Base-by-base conservation (phyloP, 2,888 invertebrate species). In the Metacarcinus magister region DNA sequence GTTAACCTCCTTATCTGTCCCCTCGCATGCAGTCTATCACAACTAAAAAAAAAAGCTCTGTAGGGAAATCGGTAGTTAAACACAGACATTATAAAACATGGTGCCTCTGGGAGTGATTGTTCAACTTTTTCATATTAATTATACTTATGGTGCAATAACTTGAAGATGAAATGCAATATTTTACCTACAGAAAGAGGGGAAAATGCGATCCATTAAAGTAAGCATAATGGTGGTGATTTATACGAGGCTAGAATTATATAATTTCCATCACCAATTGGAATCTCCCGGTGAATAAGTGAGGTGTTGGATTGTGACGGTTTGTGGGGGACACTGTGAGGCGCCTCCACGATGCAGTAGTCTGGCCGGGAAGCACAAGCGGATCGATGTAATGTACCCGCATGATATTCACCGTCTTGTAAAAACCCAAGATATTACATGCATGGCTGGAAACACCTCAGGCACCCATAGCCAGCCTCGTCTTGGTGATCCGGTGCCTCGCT, bases 331-430 rank as follows among this genome's bases (percentile, higher is more conserved):
- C 39, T 16, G n/a, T 16, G 13, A 39, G 87, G 87, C 87, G 87
- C 87, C 87, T 39, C 39, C 87, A 39, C 87, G 39, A 87, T 87
- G 87, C 87, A 87, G 87, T 28, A 87, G 87, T 39, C 39, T 87
- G 87, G 87, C 16, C 87, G 10, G 39, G n/a, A 16, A 39, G 87
- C 87, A 87, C 87, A 87, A 10, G 87, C 10, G 87, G 87, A 87
- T 87, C 87, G 87, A 87, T 87, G 87, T 87, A 32, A 87, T 87
- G 87, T 32, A 87, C 39, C 87, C 39, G 87, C 87, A 39, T 39
- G 87, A 87, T 39, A n/a, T 87, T 87, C 87, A 87, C 39, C 39
- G 87, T 87, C 19, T 87, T 39, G 87, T 19, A 87, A 10, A 87
- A 39, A 16, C 32, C 13, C 32, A 32, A 87, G 87, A n/a, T n/a